Base-by-base conservation (phyloP, 1,140 invertebrate genomes). In the Drosophila nannoptera region DNA sequence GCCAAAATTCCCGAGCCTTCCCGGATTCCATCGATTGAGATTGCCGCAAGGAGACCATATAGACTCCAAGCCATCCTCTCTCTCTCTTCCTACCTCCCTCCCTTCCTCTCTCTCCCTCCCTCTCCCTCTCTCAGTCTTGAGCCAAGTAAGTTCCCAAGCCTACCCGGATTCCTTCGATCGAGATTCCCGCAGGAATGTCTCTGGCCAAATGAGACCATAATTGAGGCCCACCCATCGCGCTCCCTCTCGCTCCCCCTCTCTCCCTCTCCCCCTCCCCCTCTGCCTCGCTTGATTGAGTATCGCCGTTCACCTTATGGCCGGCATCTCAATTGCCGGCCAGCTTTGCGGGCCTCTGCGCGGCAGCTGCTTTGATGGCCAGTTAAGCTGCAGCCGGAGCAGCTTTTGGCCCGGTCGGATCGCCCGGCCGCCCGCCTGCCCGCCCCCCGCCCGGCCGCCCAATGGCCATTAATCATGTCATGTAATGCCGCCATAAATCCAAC, bases 401-500 rank as follows among this genome's bases (percentile, higher is more conserved):
- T 49, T 32, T 63, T 35, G 49, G 59, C 29, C 42, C 53, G 12
- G 14, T 7, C 32, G 22, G 12, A 22, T 7, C 32, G 22, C 7
- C 43, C 22, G 32, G 22, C 14, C 22, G 22, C 22, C 22, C 22
- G 22, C 3, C 22, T 3, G 22, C 22, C 22, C 22, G 22, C 3
- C 22, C 22, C 3, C 22, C 22, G 22, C 22, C 22, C 22, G 22
- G 1, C 6, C 4, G 42, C 11, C 42, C 31, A 29, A 48, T 16
- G 45, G 73, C 80, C 80, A 83, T 83, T 83, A 83, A 83, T 83
- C 80, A 83, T 84, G 80, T 83, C 80, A 80, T 83, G 80, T 83
- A 83, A 83, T 83, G 80, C 80, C 80, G 80, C 80, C 80, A 83
- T 83, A 83, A 83, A 83, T 83, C 80, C 80, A 83, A 84, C 80